Evolutionary conservation across 1,140 invertebrate species (phyloP).

Genomic region (Solenopsis invicta): DNA sequence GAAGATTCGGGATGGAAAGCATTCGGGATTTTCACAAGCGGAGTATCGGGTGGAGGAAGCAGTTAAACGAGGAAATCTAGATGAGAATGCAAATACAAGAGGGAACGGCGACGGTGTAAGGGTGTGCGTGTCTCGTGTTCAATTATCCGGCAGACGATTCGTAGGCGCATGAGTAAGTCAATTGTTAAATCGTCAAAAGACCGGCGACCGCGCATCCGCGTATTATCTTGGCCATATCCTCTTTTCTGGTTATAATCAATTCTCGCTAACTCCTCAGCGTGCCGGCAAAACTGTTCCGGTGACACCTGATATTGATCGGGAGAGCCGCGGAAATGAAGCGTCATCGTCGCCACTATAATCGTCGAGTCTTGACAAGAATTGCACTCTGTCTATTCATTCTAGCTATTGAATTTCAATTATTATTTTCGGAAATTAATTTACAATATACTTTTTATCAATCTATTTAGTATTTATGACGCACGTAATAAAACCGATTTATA

Average conservation of each 20-base stretch:
- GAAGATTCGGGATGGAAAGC: neutral
- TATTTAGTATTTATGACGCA: neutral
- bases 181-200: conserved; percentile 79
- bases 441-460: neutral
- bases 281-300: conserved; percentile 61
- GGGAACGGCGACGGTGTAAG: neutral
- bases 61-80: conserved; percentile 17
- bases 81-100: conserved; percentile 30
- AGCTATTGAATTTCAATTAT: neutral
- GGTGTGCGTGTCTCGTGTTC: conserved; percentile 1
- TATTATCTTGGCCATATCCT: conserved; percentile 78
- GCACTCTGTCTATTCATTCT: neutral
- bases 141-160: conserved; percentile 65
- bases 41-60: neutral
- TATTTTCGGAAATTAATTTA: neutral
- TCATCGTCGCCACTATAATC: conserved; percentile 60
- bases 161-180: conserved; percentile 67
- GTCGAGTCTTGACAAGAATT: conserved; percentile 48
- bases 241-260: conserved; percentile 70
- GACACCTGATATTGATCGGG: conserved; percentile 67
- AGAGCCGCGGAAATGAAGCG: conserved; percentile 62
- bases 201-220: conserved; percentile 60
- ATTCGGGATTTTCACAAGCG: neutral
- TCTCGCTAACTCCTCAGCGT: conserved; percentile 47
- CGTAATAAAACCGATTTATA: neutral